These are phyloP conservation scores for Drosophila mercatorum DNA, from an alignment of 2,888 invertebrate species.

Conservation along the genomic window DNA sequence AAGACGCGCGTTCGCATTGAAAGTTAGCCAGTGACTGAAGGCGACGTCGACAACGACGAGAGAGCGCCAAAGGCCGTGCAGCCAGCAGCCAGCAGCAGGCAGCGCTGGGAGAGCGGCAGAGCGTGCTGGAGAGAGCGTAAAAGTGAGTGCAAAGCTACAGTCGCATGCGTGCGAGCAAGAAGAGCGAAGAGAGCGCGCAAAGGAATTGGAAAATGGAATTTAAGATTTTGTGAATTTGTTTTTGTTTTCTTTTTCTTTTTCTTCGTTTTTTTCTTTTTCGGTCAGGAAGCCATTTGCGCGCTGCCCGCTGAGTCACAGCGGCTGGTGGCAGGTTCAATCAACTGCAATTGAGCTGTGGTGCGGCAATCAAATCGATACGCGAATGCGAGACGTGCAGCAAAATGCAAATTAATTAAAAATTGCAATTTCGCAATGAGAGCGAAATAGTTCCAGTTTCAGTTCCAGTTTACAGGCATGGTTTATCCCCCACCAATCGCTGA, in stretches of 20 bases:
- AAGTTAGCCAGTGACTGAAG: slow-evolving; percentile 65
- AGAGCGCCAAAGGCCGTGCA: slow-evolving; percentile 14
- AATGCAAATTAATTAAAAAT: slow-evolving; percentile 70
- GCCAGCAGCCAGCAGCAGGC: slow-evolving; percentile 11
- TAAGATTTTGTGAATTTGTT: neutral
- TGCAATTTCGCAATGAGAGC: slow-evolving; percentile 23
- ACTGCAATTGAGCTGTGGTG: slow-evolving; percentile 61
- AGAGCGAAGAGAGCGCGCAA: neutral
- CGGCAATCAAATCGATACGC: slow-evolving; percentile 67
- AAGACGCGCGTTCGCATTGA: slow-evolving; percentile 65
- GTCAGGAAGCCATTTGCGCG: slow-evolving; percentile 31
- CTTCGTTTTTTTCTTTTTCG: neutral
- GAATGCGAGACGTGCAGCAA: slow-evolving; percentile 26
- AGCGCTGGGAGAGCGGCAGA: neutral
- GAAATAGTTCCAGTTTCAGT: slow-evolving; percentile 54
- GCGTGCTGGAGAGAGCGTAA: slow-evolving; percentile 17
- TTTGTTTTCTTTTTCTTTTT: neutral
- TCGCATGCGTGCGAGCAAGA: slow-evolving; percentile 44
- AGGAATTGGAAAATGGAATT: slow-evolving; percentile 31
- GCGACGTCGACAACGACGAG: slow-evolving; percentile 13
- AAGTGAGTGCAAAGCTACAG: slow-evolving; percentile 20
- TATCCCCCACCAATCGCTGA: slow-evolving; percentile 4
- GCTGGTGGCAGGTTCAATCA: slow-evolving; percentile 65
- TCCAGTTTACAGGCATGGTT: slow-evolving; percentile 42
- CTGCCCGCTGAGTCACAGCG: slow-evolving; percentile 38